Conservation (phyloP, 2,797 vertebrate genomes). For the Myotis myotis region DNA sequence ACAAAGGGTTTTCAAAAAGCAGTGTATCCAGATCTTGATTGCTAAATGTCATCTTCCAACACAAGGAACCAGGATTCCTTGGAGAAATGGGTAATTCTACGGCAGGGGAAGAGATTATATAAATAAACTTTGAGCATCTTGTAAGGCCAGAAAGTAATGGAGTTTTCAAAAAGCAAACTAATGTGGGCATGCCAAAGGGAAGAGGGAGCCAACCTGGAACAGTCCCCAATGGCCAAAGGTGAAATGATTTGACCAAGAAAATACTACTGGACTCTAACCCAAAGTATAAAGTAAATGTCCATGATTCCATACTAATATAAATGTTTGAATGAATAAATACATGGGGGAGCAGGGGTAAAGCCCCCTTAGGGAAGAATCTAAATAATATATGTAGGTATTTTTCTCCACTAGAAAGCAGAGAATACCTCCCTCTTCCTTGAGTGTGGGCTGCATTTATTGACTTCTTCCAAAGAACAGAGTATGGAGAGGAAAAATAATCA, state of each 20-base stretch:
- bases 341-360: not conserved
- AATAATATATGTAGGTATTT: not conserved
- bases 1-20: not conserved
- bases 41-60: not conserved
- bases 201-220: not conserved
- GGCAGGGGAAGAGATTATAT: not conserved
- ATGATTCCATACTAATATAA: not conserved
- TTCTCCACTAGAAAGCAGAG: not conserved
- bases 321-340: not conserved
- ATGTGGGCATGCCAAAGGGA: not conserved
- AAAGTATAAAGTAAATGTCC: not conserved
- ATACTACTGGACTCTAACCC: not conserved
- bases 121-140: not conserved
- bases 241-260: not conserved
- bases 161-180: not conserved
- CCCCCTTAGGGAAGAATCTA: not conserved
- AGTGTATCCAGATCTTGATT: not conserved
- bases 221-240: rapidly evolving
- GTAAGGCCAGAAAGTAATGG: not conserved
- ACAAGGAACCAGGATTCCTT: not conserved
- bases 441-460: not conserved
- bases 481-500: not conserved
- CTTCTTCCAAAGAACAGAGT: not conserved
- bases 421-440: not conserved
- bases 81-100: not conserved